Base-by-base conservation (phyloP, 2,888 invertebrate genomes). In the Argynnis bischoffii region DNA sequence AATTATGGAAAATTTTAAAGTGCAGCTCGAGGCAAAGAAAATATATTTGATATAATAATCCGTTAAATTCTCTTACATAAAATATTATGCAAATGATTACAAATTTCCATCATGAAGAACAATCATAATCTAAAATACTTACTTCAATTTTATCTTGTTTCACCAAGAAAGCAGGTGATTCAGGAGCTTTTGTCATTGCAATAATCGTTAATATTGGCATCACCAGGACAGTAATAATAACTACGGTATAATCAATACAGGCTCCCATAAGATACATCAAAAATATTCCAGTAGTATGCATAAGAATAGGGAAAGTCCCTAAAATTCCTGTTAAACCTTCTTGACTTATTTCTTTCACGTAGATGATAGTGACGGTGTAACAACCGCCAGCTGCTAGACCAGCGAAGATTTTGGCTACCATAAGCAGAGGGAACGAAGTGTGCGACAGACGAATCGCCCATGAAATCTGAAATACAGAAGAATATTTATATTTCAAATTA, bases 151-250 rank as follows among this genome's bases (percentile, higher is more conserved):
- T 81, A 1, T 83, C 86, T 16, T 74, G 73, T 56, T 87, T 88
- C 2, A 89, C 78, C 51, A 89, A 74, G 67, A 79, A 88, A 2
- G 83, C 79, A 11, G 90, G 90, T 1, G 90, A 87, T 66, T 90
- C 89, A 1, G 90, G 89, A 31, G 83, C 82, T 57, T 75, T 79
- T 48, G 83, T 18, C 74, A 88, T 80, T n/a, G 82, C 21, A 0
- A 81, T 47, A 0, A 80, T 72, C 3, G 78, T 79, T 8, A 82
- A 1, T 3, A 84, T 51, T 0, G 85, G 81, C 6, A 85, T n/a
- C 15, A 70, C 73, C 0, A 83, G 55, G 2, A 79, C 75, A 0
- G 82, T 66, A 72, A 81, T 85, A n/a, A 87, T 61, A 6, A 86
- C 79, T 0, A 78, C 77, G 51, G 81, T 75, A 66, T 88, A 88